Conservation (phyloP, 2,113 vertebrate genomes). For the Rhinopomastus cyanomelas region DNA sequence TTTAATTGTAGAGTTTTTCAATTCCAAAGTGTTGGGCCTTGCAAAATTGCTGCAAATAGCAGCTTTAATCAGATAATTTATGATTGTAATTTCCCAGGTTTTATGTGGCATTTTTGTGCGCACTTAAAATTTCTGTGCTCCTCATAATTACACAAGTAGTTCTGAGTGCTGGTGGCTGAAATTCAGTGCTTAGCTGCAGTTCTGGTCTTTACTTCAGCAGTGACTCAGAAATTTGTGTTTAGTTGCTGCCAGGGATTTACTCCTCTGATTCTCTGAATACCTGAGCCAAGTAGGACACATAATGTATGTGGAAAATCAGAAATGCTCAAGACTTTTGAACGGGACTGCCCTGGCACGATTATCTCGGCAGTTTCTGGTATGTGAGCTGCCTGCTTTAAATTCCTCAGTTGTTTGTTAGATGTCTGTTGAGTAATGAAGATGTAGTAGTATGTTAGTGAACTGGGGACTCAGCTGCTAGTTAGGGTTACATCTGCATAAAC, state of each 20-base stretch:
- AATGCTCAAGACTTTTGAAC: slow-evolving; percentile 2
- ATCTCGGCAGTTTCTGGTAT: neutral
- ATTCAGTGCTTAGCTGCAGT: neutral
- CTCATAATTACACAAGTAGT: neutral
- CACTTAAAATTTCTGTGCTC: neutral
- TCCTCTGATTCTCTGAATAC: neutral
- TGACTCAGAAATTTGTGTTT: slow-evolving; percentile 30
- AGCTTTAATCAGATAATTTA: slow-evolving; percentile 67
- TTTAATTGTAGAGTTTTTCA: slow-evolving; percentile 74
- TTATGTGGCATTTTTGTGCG: slow-evolving; percentile 44
- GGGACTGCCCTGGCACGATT: neutral
- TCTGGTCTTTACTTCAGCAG: slow-evolving; percentile 13
- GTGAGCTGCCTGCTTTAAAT: neutral
- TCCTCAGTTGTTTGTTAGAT: neutral
- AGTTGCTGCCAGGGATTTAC: neutral
- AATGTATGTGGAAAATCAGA: neutral
- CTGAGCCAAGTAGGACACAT: neutral
- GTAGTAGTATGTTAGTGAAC: neutral
- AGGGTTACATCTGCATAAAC: slow-evolving; percentile 2
- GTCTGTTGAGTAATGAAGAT: slow-evolving; percentile 8
- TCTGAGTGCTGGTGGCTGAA: slow-evolving; percentile 23
- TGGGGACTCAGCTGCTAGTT: neutral
- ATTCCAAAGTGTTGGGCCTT: slow-evolving; percentile 49
- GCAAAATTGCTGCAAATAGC: slow-evolving; percentile 69
- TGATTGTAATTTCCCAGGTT: slow-evolving; percentile 57